Evolutionary conservation across 1,140 invertebrate genomes (phyloP).

Genomic region (Danaus melanippus): DNA sequence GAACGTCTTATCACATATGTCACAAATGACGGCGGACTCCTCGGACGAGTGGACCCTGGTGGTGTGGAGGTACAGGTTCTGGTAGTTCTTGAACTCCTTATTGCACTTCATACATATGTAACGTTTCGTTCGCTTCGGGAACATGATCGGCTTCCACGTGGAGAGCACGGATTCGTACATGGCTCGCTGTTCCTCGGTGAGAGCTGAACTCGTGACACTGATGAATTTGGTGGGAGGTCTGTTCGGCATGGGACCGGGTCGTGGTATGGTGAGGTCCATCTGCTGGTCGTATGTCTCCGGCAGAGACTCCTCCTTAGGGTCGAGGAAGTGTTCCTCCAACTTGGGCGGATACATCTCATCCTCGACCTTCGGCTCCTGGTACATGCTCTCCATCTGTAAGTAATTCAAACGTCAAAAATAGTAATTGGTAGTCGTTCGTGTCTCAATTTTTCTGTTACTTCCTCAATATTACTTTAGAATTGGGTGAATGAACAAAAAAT

Average conservation of each 20-base stretch:
- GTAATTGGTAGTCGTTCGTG: no score
- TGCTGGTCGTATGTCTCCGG: background rate
- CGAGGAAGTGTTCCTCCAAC: conserved; percentile 18
- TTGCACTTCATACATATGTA: conserved; percentile 61
- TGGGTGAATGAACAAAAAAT: no score
- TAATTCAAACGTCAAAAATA: no score
- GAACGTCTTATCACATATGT: conserved; percentile 59
- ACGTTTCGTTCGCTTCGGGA: conserved; percentile 45
- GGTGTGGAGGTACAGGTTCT: conserved; percentile 57
- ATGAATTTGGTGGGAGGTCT: conserved; percentile 44
- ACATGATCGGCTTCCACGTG: conserved; percentile 58
- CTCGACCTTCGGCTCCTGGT: conserved; percentile 7
- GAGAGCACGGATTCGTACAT: conserved; percentile 62
- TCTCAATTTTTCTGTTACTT: no score
- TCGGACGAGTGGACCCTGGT: conserved; percentile 57
- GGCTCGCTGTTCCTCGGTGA: conserved; percentile 52
- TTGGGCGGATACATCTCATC: conserved; percentile 7
- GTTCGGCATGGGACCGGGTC: conserved; percentile 23
- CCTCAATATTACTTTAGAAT: no score
- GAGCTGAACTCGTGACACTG: conserved; percentile 40
- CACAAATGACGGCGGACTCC: conserved; percentile 52
- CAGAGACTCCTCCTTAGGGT: background rate
- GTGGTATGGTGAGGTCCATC: conserved; percentile 16
- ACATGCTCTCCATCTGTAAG: conserved; percentile 10
- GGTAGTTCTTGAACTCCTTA: conserved; percentile 65